Evolutionary conservation across 2,888 invertebrate genomes (phyloP).

Genomic region (Amphiduros pacificus): DNA sequence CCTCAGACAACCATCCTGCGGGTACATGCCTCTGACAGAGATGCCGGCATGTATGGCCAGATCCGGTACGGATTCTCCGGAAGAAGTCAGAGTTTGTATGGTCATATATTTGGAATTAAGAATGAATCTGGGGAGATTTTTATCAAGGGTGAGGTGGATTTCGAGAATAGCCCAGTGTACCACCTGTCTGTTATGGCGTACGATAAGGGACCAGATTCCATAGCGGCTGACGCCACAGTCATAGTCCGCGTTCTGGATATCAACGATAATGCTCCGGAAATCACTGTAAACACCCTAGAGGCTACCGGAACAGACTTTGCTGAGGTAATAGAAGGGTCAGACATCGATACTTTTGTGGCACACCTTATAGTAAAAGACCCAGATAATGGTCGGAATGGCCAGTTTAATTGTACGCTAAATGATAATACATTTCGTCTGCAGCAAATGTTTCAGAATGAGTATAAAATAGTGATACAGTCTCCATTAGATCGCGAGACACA

Average conservation of each 20-base stretch:
- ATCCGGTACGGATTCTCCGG: slow-evolving; percentile 29
- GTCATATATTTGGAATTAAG: slow-evolving; percentile 25
- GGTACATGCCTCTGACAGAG: slow-evolving; percentile 31
- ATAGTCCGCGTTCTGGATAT: slow-evolving; percentile 27
- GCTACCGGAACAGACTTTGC: slow-evolving; percentile 9
- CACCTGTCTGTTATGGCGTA: slow-evolving; percentile 26
- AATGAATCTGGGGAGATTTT: slow-evolving; percentile 27
- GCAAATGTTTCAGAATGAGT: slow-evolving; percentile 16
- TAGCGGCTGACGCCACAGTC: slow-evolving; percentile 29
- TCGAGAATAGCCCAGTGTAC: slow-evolving; percentile 23
- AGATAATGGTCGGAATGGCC: slow-evolving; percentile 27
- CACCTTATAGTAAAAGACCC: slow-evolving; percentile 21
- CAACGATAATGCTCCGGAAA: slow-evolving; percentile 30
- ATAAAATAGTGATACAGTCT: slow-evolving; percentile 23
- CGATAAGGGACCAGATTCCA: slow-evolving; percentile 28
- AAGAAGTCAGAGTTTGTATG: slow-evolving; percentile 26
- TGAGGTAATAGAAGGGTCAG: slow-evolving; percentile 22
- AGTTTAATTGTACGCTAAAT: slow-evolving; percentile 26
- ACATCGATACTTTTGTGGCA: slow-evolving; percentile 11
- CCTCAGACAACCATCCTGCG: slow-evolving; percentile 16
- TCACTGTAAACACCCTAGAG: slow-evolving; percentile 29
- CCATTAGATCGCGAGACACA: slow-evolving; percentile 26
- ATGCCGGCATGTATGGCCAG: slow-evolving; percentile 29
- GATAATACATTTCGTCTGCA: slow-evolving; percentile 21
- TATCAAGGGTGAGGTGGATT: slow-evolving; percentile 26